Conservation (phyloP, 2,113 vertebrate genomes). For the Platanista minor region DNA sequence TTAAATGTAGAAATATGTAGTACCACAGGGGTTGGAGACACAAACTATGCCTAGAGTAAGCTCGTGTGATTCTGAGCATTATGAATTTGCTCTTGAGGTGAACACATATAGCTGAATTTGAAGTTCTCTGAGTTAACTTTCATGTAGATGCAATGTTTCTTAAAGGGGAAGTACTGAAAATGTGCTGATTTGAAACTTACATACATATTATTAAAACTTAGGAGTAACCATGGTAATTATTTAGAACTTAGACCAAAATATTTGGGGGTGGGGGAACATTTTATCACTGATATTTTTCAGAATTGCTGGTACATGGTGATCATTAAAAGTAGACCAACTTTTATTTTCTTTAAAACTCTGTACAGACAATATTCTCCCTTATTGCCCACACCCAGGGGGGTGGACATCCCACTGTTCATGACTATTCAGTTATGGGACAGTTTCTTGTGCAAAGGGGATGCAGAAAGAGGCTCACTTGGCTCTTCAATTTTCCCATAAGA, state of each 20-base stretch:
- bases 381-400: not conserved
- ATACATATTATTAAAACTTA: not conserved
- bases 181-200: not conserved
- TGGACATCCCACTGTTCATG: not conserved
- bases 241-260: slow-evolving; percentile 12
- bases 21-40: not conserved
- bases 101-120: not conserved
- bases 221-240: not conserved
- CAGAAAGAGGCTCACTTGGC: not conserved
- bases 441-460: not conserved
- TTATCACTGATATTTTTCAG: not conserved
- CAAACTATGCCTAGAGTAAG: not conserved
- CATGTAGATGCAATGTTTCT: not conserved
- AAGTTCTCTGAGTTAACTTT: not conserved
- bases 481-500: not conserved
- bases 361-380: not conserved
- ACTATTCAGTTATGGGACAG: not conserved
- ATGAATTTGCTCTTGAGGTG: not conserved
- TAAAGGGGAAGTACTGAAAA: not conserved
- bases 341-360: not conserved
- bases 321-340: not conserved
- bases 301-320: not conserved
- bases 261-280: not conserved
- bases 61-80: not conserved
- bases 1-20: not conserved